These are phyloP conservation scores for Eulemur albifrons DNA, from an alignment of 2,797 vertebrate species.

Conservation along the genomic window DNA sequence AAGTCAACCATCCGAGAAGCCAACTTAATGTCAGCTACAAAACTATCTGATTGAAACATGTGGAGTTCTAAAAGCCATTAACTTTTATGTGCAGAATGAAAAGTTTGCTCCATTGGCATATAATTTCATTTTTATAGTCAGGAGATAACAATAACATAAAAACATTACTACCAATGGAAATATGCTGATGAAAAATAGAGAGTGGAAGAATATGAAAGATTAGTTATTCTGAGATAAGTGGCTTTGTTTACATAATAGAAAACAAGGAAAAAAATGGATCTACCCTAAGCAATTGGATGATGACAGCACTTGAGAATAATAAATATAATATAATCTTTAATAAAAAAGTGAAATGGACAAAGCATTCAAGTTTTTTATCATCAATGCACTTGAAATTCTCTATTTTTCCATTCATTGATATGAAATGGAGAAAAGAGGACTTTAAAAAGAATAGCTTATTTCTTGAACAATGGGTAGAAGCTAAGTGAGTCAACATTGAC, in stretches of 20 bases:
- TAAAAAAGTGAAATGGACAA: neutral
- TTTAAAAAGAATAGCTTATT: slow-evolving; percentile 34
- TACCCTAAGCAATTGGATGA: neutral
- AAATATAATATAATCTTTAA: neutral
- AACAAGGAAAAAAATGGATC: neutral
- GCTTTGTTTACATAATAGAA: neutral
- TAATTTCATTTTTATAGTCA: slow-evolving; percentile 68
- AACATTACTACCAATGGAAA: slow-evolving; percentile 62
- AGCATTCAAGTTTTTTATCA: neutral
- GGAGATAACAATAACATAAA: slow-evolving; percentile 67
- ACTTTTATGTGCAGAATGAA: slow-evolving; percentile 60
- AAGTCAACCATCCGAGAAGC: slow-evolving; percentile 57
- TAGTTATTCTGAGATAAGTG: slow-evolving; percentile 47
- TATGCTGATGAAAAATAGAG: slow-evolving; percentile 35
- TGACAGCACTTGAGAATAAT: neutral
- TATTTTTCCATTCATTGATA: neutral
- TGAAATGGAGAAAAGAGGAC: neutral
- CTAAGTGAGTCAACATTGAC: slow-evolving; percentile 1
- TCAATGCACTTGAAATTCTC: neutral
- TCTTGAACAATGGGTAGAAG: neutral
- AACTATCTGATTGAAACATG: slow-evolving; percentile 52
- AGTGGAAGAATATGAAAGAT: slow-evolving; percentile 40
- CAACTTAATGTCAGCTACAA: slow-evolving; percentile 64
- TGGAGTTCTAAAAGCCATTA: slow-evolving; percentile 67
- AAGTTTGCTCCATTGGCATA: slow-evolving; percentile 64